Percentiles rank a stretch among this genome's conserved stretches.
Evolutionary conservation across 1,140 invertebrate genomes (phyloP).

Genomic region (Meteorus sp.): DNA sequence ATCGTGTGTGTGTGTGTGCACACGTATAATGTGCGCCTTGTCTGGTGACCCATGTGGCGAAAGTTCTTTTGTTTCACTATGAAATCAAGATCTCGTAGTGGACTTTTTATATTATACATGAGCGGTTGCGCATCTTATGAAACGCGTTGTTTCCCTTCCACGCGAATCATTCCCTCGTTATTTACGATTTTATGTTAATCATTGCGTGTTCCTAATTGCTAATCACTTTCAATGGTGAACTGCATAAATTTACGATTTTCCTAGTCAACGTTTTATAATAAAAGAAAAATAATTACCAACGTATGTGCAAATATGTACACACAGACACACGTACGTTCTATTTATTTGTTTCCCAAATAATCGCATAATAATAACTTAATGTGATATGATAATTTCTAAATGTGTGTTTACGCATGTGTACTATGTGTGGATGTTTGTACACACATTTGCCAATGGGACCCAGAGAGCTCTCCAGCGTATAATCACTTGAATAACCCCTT

Average conservation of each 20-base stretch:
- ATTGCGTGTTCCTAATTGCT: not conserved
- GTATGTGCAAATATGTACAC: too few species aligned
- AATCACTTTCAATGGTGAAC: slow-evolving; percentile 7
- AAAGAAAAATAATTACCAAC: not conserved
- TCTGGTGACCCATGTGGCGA: slow-evolving; percentile 36
- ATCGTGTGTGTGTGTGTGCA: not conserved
- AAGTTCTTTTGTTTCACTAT: slow-evolving; percentile 41
- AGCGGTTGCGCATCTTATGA: slow-evolving; percentile 38
- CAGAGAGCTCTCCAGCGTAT: not conserved
- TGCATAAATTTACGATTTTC: slow-evolving; percentile 2
- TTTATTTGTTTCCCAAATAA: too few species aligned
- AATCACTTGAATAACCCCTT: not conserved
- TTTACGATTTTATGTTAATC: slow-evolving; percentile 21
- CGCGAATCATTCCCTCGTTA: slow-evolving; percentile 24
- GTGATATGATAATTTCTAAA: too few species aligned
- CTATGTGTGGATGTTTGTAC: too few species aligned
- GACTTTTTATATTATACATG: slow-evolving; percentile 38
- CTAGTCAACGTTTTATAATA: not conserved
- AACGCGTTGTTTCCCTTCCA: slow-evolving; percentile 31
- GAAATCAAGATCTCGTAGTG: slow-evolving; percentile 38
- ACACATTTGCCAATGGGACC: not conserved
- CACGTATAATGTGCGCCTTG: not conserved
- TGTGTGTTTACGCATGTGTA: too few species aligned
- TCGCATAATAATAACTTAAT: too few species aligned
- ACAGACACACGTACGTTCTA: too few species aligned